phyloP scores from a whole-genome alignment of 2,888 invertebrate species.

The Leptinotarsa tumamoca region DNA sequence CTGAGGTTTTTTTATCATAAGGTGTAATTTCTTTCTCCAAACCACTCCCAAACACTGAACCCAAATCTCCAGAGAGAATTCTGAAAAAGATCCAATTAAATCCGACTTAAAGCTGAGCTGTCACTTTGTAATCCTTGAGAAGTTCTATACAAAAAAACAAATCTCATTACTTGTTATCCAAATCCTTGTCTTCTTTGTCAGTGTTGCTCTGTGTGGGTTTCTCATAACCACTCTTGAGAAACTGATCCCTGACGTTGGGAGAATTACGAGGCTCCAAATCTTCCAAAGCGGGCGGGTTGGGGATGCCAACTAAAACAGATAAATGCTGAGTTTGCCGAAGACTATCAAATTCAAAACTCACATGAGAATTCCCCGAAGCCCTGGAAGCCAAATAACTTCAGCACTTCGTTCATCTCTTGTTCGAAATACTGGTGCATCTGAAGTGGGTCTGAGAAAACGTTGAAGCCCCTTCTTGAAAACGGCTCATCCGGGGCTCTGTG shows the following conservation, averaged over 20 bases:
- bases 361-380: slow-evolving; percentile 45
- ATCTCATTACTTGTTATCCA: slow-evolving; percentile 50
- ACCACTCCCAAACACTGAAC: slow-evolving; percentile 35
- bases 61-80: slow-evolving; percentile 38
- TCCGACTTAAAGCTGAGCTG: no score
- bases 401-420: slow-evolving; percentile 71
- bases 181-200: slow-evolving; percentile 55
- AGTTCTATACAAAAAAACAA: neutral
- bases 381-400: slow-evolving; percentile 67
- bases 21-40: slow-evolving; percentile 23
- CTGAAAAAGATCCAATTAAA: slow-evolving; percentile 26
- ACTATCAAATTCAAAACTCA: slow-evolving; percentile 26
- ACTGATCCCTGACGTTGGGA: slow-evolving; percentile 67
- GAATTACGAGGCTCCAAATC: slow-evolving; percentile 30
- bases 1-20: slow-evolving; percentile 9
- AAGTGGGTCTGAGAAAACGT: slow-evolving; percentile 71
- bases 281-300: slow-evolving; percentile 35
- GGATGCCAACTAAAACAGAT: slow-evolving; percentile 37
- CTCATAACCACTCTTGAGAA: slow-evolving; percentile 69
- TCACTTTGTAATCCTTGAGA: neutral
- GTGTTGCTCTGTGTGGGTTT: slow-evolving; percentile 43
- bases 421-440: slow-evolving; percentile 74
- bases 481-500: neutral
- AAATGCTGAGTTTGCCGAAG: neutral
- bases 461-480: slow-evolving; percentile 61